Conservation (phyloP, 1,140 invertebrate genomes). For the Ditylenchus dipsaci region DNA sequence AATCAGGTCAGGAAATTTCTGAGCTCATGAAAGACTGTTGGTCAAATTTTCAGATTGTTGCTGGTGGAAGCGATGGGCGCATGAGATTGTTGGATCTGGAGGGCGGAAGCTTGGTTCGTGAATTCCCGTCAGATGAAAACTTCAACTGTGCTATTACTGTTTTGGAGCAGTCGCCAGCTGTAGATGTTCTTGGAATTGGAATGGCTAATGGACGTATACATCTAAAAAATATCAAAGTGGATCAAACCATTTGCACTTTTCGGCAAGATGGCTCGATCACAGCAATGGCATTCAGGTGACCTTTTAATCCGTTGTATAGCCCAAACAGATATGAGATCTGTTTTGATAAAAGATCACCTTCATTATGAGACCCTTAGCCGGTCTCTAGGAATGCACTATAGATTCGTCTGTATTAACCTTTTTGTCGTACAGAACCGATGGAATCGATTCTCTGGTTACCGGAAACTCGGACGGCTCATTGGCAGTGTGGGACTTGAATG, state of each 20-base stretch:
- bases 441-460: constrained; percentile 29
- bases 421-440: constrained; percentile 38
- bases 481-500: constrained; percentile 45
- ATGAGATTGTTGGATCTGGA: constrained; percentile 41
- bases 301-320: too few relatives aligned
- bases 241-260: constrained; percentile 27
- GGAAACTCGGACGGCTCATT: constrained; percentile 37
- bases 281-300: constrained; percentile 34
- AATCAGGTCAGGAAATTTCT: constrained; percentile 20
- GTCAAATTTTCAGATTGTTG: constrained; percentile 24
- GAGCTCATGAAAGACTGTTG: too few relatives aligned
- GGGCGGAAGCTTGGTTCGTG: constrained; percentile 38
- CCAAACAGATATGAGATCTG: too few relatives aligned
- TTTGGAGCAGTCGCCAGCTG: constrained; percentile 42
- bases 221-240: constrained; percentile 37
- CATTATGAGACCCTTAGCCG: too few relatives aligned
- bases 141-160: constrained; percentile 35
- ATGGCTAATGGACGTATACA: constrained; percentile 39
- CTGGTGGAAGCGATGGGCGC: constrained; percentile 28
- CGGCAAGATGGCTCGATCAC: constrained; percentile 35
- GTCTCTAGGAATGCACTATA: too few relatives aligned
- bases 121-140: constrained; percentile 26
- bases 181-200: constrained; percentile 39
- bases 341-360: too few relatives aligned
- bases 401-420: not conserved